phyloP scores from a whole-genome alignment of 1,140 invertebrate genomes.

The Anoplophora glabripennis region DNA sequence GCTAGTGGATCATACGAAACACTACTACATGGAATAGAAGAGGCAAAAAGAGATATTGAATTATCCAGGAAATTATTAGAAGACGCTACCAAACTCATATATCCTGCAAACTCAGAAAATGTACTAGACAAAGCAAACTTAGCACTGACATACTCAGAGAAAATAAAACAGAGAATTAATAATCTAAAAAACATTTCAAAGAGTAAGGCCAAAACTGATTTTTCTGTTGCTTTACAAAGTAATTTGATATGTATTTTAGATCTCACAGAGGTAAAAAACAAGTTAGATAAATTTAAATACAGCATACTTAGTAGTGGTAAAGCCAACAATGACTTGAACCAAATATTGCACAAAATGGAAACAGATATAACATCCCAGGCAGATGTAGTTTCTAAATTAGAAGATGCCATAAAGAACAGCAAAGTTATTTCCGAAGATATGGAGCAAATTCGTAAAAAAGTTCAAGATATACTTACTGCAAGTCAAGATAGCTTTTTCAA shows the following conservation, averaged over 20 bases:
- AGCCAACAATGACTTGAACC: constrained; percentile 33
- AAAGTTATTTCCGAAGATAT: constrained; percentile 52
- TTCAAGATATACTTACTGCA: constrained; percentile 51
- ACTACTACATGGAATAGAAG: constrained; percentile 66
- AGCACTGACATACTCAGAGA: constrained; percentile 34
- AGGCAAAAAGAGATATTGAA: constrained; percentile 62
- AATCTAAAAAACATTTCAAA: constrained; percentile 34
- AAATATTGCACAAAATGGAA: constrained; percentile 29
- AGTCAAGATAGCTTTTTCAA: constrained; percentile 50
- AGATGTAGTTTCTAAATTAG: constrained; percentile 30
- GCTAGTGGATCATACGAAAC: constrained; percentile 80
- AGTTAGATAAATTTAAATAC: constrained; percentile 32
- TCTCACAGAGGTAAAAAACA: constrained; percentile 27
- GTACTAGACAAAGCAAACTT: constrained; percentile 50
- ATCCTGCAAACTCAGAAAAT: constrained; percentile 49
- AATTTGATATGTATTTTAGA: constrained; percentile 20
- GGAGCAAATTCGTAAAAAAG: constrained; percentile 53
- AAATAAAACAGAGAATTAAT: constrained; percentile 34
- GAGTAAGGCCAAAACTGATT: constrained; percentile 20
- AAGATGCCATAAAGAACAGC: constrained; percentile 50
- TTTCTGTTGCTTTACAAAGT: not conserved
- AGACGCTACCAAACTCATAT: constrained; percentile 55
- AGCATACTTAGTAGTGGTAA: constrained; percentile 32
- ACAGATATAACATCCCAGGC: constrained; percentile 21
- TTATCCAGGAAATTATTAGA: constrained; percentile 63